Evolutionary conservation across 2,113 vertebrate species (phyloP).

Genomic region (Cynopterus brachyotis): DNA sequence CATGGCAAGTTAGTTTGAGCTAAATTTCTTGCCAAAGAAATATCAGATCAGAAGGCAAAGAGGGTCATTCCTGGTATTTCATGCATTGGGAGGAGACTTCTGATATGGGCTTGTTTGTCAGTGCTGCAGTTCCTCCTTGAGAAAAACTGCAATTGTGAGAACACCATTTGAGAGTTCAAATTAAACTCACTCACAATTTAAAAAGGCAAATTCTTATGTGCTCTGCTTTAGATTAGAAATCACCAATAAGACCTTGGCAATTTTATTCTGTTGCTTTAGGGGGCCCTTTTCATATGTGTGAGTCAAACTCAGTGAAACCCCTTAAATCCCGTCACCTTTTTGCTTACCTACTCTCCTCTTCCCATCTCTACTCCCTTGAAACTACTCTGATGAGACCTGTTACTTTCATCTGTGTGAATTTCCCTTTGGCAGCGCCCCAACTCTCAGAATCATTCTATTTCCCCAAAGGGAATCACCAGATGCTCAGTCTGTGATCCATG

Average conservation of each 20-base stretch:
- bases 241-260: neutral
- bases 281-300: neutral
- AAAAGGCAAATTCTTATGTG: neutral
- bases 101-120: neutral
- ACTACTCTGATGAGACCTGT: neutral
- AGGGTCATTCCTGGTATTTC: neutral
- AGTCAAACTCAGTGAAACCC: neutral
- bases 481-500: neutral
- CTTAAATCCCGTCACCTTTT: neutral
- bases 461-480: neutral
- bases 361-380: neutral
- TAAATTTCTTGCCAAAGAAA: neutral
- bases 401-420: conserved; percentile 51
- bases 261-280: neutral
- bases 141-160: neutral
- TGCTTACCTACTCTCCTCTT: neutral
- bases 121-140: neutral
- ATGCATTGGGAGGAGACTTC: neutral
- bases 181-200: neutral
- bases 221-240: neutral
- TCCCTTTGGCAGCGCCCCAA: conserved; percentile 17
- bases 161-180: neutral
- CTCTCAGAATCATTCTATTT: conserved; percentile 43
- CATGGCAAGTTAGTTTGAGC: neutral
- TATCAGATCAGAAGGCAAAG: neutral